Conservation (phyloP, 2,888 invertebrate genomes). For the Andrena bucephala region DNA sequence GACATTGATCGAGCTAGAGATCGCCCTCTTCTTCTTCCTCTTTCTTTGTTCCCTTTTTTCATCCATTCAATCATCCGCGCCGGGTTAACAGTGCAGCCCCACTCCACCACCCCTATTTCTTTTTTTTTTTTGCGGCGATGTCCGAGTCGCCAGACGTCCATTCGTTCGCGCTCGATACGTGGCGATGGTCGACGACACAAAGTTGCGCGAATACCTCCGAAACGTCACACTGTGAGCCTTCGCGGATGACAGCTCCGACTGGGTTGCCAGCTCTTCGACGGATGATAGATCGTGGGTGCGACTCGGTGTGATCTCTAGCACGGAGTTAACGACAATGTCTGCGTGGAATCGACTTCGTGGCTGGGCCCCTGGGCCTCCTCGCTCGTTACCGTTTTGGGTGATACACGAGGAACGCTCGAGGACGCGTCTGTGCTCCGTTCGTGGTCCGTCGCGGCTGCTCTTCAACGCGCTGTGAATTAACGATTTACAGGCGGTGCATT, state of each 20-base stretch:
- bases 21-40: not conserved
- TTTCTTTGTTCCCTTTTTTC: not conserved
- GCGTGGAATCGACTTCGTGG: conserved; percentile 21
- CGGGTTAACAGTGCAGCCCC: conserved; percentile 1
- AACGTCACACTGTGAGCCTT: conserved; percentile 34
- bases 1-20: conserved; percentile 34
- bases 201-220: not conserved
- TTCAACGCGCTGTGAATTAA: not conserved
- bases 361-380: not conserved
- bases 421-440: conserved; percentile 53
- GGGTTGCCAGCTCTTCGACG: conserved; percentile 1
- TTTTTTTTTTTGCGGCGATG: not conserved
- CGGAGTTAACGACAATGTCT: conserved; percentile 20
- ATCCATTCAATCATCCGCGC: not conserved
- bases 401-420: conserved; percentile 8
- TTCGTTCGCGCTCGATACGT: not conserved
- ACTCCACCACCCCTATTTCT: not conserved
- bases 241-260: conserved; percentile 25
- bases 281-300: conserved; percentile 32
- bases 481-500: not conserved
- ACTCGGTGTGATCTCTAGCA: conserved; percentile 31
- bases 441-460: conserved; percentile 50
- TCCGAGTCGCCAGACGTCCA: not conserved
- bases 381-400: conserved; percentile 33
- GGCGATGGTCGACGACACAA: conserved; percentile 27